phyloP scores from a whole-genome alignment of 2,888 invertebrate genomes.

The Netelia inedita region DNA sequence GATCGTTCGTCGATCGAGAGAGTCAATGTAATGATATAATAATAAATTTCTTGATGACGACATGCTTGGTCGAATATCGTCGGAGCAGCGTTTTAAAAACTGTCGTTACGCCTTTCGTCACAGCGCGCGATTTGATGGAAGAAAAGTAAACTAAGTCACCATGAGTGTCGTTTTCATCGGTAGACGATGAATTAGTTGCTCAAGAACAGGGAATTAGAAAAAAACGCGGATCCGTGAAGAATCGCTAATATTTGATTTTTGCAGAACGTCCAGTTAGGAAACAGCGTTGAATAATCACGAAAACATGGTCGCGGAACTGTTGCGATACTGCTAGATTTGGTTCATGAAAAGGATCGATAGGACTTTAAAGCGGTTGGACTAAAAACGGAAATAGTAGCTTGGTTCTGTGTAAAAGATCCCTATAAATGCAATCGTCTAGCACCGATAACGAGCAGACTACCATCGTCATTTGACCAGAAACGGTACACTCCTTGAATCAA shows the following conservation, averaged over 20 bases:
- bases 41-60: not conserved
- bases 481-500: not conserved
- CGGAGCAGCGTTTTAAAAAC: constrained; percentile 16
- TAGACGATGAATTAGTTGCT: constrained; percentile 51
- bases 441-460: not conserved
- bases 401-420: not conserved
- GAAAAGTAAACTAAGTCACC: constrained; percentile 26
- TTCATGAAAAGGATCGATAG: constrained; percentile 20
- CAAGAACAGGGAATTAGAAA: constrained; percentile 14
- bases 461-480: not conserved
- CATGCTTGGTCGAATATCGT: not conserved
- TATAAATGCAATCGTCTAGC: constrained; percentile 7
- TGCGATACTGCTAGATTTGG: constrained; percentile 29
- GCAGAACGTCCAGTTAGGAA: constrained; percentile 25
- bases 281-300: constrained; percentile 24
- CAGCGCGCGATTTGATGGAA: not conserved
- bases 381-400: not conserved
- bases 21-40: constrained; percentile 2
- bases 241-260: constrained; percentile 31
- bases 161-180: constrained; percentile 40
- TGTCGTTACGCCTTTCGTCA: not conserved
- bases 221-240: constrained; percentile 33
- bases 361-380: constrained; percentile 1
- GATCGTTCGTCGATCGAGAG: not conserved
- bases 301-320: constrained; percentile 32